A percentile compares a stretch with the other conserved stretches of the same genome.
Conservation (phyloP, 1,140 invertebrate genomes). For the Zelostemma sp. region DNA sequence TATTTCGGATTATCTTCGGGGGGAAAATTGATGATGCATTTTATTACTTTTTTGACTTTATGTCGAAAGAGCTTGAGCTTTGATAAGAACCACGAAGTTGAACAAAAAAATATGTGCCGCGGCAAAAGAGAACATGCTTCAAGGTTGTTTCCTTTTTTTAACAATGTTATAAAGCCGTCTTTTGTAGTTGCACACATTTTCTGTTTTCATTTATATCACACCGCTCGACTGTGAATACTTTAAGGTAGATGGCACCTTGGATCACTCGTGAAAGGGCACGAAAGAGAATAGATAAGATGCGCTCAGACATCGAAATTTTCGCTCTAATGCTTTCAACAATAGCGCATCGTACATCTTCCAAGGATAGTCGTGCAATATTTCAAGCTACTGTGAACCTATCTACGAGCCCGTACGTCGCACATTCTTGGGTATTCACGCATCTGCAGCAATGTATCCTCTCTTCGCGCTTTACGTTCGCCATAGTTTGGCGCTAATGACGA, state of each 20-base stretch:
- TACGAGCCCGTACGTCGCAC: constrained; percentile 30
- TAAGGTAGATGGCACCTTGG: constrained; percentile 24
- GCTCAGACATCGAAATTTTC: constrained; percentile 66
- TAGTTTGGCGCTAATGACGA: no score
- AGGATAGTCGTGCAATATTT: constrained; percentile 66
- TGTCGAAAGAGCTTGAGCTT: no score
- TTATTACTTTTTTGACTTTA: no score
- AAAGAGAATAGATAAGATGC: constrained; percentile 52
- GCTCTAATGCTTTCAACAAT: constrained; percentile 66
- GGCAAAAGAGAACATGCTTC: constrained; percentile 40
- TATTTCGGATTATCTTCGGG: no score
- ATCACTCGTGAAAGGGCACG: constrained; percentile 17
- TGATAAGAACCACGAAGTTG: no score
- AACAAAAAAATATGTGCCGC: constrained; percentile 15
- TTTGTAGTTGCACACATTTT: constrained; percentile 57
- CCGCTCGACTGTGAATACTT: constrained; percentile 43
- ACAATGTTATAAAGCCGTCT: constrained; percentile 57
- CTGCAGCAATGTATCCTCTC: constrained; percentile 36
- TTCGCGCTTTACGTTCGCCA: constrained; percentile 13
- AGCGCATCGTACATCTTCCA: constrained; percentile 66
- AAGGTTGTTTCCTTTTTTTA: constrained; percentile 56
- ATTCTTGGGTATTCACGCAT: constrained; percentile 42
- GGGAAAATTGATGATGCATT: no score
- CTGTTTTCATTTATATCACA: constrained; percentile 65
- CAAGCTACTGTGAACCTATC: constrained; percentile 57